Evolutionary conservation across 2,113 vertebrate genomes (phyloP), one percentile per base, ranked within the genome.

Genomic region (Coptodon bakossiorum): DNA sequence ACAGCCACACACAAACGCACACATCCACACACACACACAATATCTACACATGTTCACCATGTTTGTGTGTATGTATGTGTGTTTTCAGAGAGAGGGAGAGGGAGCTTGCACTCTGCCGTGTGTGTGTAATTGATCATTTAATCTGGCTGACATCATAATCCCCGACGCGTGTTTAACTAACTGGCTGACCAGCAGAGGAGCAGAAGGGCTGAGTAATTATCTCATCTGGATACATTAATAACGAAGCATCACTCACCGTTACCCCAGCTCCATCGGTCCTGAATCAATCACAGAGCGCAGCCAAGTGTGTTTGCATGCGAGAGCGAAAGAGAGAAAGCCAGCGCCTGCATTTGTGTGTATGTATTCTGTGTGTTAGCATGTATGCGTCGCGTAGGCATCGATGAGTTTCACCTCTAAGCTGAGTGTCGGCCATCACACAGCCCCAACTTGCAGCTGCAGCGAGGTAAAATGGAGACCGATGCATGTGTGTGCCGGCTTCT

Each of bases 101-200:
- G 84, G 88, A 86, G 87, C 5, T 16, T 90, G 86, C 89, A 88
- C 88, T 92, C 84, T 61, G 89, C 88, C 34, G 22, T 82, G 84
- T 91, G 92, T 57, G 79, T 83, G 91, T 93, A 93, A 95, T 94
- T 94, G 94, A 95, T 95, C 94, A 95, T 94, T 96, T 95, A 96
- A 95, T 94, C 90, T 92, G 85, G 91, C 90, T 95, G 95, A 95
- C 95, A 95, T 93, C 90, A 93, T 95, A 95, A 96, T 96, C 95
- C 95, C 92, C 2, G 93, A 93, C 91, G 91, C 87, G 88, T 96
- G 95, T 96, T 96, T 96, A 95, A 96, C 93, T 93, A 92, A 95
- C 94, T 94, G 93, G 88, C 90, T 48, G 94, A 89, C 52, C 88
- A 45, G 85, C 38, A 29, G 81, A 90, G 92, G 92, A 93, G 92